Evolutionary conservation across 2,113 vertebrate genomes (phyloP).

Genomic region (Heterocephalus glaber): DNA sequence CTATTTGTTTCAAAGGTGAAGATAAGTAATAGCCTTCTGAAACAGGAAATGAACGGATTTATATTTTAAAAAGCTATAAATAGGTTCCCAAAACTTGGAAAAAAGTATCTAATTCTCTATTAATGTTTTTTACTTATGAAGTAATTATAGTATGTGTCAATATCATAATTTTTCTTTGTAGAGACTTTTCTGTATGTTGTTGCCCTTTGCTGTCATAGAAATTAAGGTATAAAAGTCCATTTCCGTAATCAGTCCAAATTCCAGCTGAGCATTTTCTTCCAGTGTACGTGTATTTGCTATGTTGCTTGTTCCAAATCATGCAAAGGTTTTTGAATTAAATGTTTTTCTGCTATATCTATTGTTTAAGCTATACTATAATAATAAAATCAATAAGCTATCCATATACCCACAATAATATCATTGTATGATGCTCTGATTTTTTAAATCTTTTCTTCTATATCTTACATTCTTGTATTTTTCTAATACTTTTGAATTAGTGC

Average conservation of each 20-base stretch:
- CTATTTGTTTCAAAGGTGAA: constrained; percentile 21
- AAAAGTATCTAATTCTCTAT: neutral
- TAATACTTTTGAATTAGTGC: neutral
- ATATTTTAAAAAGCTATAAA: constrained; percentile 33
- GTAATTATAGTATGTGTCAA: neutral
- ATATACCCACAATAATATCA: neutral
- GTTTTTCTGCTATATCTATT: neutral
- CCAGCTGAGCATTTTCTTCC: constrained; percentile 1
- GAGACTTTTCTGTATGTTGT: neutral
- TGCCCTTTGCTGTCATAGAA: constrained; percentile 27
- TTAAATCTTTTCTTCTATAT: neutral
- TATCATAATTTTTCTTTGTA: constrained; percentile 2
- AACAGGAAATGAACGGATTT: constrained; percentile 30
- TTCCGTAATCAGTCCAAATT: neutral
- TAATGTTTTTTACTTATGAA: neutral
- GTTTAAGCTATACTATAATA: neutral
- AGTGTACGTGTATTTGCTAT: neutral
- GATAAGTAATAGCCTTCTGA: constrained; percentile 35
- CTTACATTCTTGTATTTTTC: neutral
- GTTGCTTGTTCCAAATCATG: neutral
- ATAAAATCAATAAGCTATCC: neutral
- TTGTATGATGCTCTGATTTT: neutral
- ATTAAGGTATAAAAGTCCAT: constrained; percentile 43
- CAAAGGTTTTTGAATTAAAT: neutral
- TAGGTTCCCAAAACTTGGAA: constrained; percentile 39